These are phyloP conservation scores for Nesogale talazaci DNA, from an alignment of 2,113 vertebrate genomes.

Conservation along the genomic window DNA sequence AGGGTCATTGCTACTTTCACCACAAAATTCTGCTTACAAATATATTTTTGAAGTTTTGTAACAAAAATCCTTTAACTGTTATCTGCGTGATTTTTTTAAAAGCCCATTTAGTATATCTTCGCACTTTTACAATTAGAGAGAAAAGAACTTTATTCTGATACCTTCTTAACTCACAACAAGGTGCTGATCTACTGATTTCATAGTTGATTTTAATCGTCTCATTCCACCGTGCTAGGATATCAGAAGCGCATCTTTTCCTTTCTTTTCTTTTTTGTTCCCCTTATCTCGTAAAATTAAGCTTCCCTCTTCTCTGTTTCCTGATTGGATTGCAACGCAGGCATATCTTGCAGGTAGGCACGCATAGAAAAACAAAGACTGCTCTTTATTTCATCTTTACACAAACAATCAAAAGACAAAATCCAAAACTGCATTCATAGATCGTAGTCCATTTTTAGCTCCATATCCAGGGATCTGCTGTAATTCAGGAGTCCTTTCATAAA, in stretches of 20 bases:
- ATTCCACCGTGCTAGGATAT: neutral
- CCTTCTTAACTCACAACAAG: neutral
- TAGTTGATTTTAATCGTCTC: neutral
- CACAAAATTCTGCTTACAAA: neutral
- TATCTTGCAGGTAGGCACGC: slow-evolving; percentile 14
- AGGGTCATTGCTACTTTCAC: neutral
- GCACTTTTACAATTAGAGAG: neutral
- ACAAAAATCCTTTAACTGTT: neutral
- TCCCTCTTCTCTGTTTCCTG: neutral
- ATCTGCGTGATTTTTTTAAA: neutral
- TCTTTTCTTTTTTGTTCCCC: neutral
- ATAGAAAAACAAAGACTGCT: neutral
- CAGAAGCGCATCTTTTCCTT: neutral
- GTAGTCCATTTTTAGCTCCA: slow-evolving; percentile 7
- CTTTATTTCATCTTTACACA: neutral
- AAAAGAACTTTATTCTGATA: neutral
- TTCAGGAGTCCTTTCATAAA: neutral
- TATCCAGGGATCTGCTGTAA: neutral
- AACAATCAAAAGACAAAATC: neutral
- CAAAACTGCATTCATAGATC: neutral
- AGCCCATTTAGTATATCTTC: neutral
- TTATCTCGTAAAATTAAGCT: neutral
- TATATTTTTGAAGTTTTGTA: slow-evolving; percentile 25
- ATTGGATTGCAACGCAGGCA: neutral
- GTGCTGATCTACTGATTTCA: neutral